A percentile compares a stretch with the other conserved stretches of the same genome.
Conservation (phyloP, 2,888 invertebrate genomes). For the Caenorhabditis macrosperma region DNA sequence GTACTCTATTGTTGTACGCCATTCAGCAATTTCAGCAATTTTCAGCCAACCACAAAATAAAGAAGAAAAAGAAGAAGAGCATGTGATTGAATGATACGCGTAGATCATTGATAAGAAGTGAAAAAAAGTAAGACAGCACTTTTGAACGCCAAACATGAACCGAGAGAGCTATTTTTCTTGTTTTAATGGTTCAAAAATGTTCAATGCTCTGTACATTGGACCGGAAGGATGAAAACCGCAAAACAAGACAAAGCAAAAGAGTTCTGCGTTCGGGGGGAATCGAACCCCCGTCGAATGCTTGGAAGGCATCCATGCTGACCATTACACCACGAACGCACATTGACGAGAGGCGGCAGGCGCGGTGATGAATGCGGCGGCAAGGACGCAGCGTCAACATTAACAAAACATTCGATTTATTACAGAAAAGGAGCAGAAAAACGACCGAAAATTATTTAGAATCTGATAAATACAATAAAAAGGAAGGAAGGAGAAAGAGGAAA, state of each 20-base stretch:
- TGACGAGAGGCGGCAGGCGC: background rate
- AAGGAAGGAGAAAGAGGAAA: too few species aligned
- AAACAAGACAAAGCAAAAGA: background rate
- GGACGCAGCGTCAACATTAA: too few species aligned
- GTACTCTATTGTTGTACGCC: too few species aligned
- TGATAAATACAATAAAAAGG: too few species aligned
- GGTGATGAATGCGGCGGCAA: background rate
- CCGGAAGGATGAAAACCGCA: too few species aligned
- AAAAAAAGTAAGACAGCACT: too few species aligned
- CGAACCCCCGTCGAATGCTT: slow-evolving; percentile 72
- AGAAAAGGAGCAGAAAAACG: too few species aligned
- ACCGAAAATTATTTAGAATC: too few species aligned
- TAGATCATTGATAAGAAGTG: background rate
- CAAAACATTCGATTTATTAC: too few species aligned
- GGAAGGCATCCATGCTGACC: slow-evolving; percentile 72
- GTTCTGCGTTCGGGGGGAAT: slow-evolving; percentile 68
- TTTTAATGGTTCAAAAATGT: background rate
- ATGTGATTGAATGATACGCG: background rate
- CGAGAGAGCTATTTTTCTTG: background rate
- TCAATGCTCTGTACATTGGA: too few species aligned
- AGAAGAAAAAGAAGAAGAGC: background rate
- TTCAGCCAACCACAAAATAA: background rate
- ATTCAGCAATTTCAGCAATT: too few species aligned
- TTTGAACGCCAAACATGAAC: too few species aligned
- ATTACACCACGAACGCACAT: slow-evolving; percentile 68